Evolutionary conservation across 2,113 vertebrate genomes (phyloP).

Genomic region (Halcyon senegalensis): DNA sequence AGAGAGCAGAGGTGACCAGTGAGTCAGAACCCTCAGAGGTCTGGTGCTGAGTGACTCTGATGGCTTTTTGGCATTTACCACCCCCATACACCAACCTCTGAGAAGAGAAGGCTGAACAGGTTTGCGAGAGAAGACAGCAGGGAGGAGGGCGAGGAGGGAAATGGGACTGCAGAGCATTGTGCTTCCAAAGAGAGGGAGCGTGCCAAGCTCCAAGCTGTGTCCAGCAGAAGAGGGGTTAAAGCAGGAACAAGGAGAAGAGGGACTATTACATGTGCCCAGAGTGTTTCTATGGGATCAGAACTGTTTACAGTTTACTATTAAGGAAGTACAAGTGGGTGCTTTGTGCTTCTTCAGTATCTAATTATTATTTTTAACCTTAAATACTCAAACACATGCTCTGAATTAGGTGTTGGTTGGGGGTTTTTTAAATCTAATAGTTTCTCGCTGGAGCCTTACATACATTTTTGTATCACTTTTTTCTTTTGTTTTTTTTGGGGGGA

Average conservation of each 20-base stretch:
- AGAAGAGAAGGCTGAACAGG: background rate
- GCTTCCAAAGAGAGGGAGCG: background rate
- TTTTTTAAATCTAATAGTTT: background rate
- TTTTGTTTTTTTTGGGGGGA: background rate
- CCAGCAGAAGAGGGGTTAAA: background rate
- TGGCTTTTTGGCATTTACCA: background rate
- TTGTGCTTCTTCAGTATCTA: constrained; percentile 13
- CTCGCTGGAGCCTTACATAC: background rate
- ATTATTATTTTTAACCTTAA: constrained; percentile 45
- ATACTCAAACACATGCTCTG: background rate
- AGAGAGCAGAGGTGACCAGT: background rate
- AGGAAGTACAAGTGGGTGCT: constrained; percentile 19
- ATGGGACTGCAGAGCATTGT: accelerated
- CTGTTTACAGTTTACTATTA: background rate
- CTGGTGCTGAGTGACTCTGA: background rate
- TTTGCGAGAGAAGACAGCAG: background rate
- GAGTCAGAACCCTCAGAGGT: background rate
- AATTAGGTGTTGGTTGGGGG: background rate
- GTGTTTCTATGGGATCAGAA: background rate
- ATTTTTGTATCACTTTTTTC: background rate
- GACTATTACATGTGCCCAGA: background rate
- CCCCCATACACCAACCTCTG: background rate
- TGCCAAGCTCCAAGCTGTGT: background rate
- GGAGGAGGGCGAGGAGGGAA: background rate
- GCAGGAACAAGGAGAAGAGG: background rate